These are phyloP conservation scores for Branchinecta lynchi DNA, from an alignment of 1,140 invertebrate genomes.

Conservation along the genomic window DNA sequence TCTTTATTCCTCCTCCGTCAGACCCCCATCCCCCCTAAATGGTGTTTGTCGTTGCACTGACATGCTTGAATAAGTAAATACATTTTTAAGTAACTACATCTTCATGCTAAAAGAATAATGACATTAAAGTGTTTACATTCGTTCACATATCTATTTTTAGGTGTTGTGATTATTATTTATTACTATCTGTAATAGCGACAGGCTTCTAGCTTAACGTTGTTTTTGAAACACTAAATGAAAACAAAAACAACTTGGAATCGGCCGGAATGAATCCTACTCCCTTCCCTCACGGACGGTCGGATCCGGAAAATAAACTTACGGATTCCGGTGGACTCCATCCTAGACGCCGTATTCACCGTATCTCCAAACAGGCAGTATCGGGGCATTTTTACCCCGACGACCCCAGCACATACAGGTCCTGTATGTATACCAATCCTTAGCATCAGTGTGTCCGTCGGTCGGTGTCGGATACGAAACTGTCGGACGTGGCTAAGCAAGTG, in stretches of 20 bases:
- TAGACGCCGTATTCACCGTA: constrained; percentile 78
- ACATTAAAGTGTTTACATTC: no score
- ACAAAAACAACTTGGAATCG: not conserved
- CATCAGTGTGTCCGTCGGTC: constrained; percentile 62
- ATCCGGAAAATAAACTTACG: constrained; percentile 39
- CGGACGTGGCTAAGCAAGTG: constrained; percentile 63
- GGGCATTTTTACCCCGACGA: constrained; percentile 79
- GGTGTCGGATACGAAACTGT: constrained; percentile 64
- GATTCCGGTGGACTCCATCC: constrained; percentile 81
- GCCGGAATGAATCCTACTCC: not conserved
- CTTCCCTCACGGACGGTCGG: no score
- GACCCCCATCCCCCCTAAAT: no score
- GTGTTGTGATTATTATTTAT: not conserved
- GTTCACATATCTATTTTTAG: no score
- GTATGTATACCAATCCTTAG: constrained; percentile 80
- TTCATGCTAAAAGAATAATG: no score
- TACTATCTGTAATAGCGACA: constrained; percentile 35
- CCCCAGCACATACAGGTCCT: constrained; percentile 76
- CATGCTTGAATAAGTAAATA: no score
- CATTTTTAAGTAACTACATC: no score
- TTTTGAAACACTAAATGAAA: constrained; percentile 35
- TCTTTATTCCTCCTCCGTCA: no score
- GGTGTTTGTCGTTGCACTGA: no score
- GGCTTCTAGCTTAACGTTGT: constrained; percentile 86
- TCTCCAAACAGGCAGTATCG: constrained; percentile 78